phyloP scores from a whole-genome alignment of 2,113 vertebrate genomes.

The cattle (Bos taurus) region ARS-UCD2.0 NC_037346.1:22122501-22123000 shows the following conservation, averaged over 20 bases:
- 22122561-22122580: too few relatives aligned
- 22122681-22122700: too few relatives aligned
- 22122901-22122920: neutral
- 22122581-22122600: too few relatives aligned
- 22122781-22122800: neutral
- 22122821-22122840: neutral
- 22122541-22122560: too few relatives aligned
- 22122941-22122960: neutral
- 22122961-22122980: neutral
- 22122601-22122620: too few relatives aligned
- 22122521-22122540: too few relatives aligned
- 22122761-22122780: slow-evolving; percentile 12
- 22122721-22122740: neutral
- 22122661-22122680: too few relatives aligned
- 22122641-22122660: too few relatives aligned
- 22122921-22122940: neutral
- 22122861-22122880: neutral
- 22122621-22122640: too few relatives aligned
- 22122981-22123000: neutral
- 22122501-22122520: too few relatives aligned
- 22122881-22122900: neutral
- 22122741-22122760: neutral
- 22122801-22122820: neutral
- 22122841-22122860: neutral
- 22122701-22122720: too few relatives aligned